These are phyloP conservation scores for Orcinus orca DNA, from an alignment of 2,113 vertebrate genomes.

Conservation along the genomic window DNA sequence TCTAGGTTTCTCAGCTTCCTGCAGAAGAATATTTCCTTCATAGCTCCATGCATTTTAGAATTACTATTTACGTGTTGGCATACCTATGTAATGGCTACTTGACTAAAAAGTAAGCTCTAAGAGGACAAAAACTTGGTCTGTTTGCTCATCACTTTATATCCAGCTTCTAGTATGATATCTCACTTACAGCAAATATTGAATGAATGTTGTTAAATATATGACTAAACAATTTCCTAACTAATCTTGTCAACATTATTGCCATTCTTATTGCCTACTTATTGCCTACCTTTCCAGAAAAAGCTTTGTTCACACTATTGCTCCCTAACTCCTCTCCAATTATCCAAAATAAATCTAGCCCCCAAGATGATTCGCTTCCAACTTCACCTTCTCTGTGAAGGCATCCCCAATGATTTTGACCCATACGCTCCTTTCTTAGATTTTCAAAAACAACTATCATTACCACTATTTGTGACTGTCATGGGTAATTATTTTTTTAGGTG, in stretches of 20 bases:
- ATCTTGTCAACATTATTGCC: background rate
- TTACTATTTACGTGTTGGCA: background rate
- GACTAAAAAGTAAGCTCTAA: background rate
- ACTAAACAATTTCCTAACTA: background rate
- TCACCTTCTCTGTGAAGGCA: background rate
- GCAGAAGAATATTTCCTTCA: background rate
- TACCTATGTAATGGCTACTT: background rate
- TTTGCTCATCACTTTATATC: background rate
- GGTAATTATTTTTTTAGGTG: background rate
- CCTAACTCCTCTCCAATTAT: background rate
- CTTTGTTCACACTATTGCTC: background rate
- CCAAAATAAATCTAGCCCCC: background rate
- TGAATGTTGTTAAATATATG: background rate
- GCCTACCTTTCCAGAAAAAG: background rate
- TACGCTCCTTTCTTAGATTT: background rate
- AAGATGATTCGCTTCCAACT: background rate
- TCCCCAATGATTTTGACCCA: background rate
- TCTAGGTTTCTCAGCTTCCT: background rate
- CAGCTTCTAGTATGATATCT: background rate
- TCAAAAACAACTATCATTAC: background rate
- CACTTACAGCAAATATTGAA: background rate
- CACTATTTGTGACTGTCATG: background rate
- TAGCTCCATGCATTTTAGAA: background rate
- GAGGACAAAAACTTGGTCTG: background rate
- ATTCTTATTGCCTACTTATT: background rate